Evolutionary conservation across 2,113 vertebrate genomes (phyloP), one percentile per base, ranked within the genome.

Genomic region (Petaurus breviceps): DNA sequence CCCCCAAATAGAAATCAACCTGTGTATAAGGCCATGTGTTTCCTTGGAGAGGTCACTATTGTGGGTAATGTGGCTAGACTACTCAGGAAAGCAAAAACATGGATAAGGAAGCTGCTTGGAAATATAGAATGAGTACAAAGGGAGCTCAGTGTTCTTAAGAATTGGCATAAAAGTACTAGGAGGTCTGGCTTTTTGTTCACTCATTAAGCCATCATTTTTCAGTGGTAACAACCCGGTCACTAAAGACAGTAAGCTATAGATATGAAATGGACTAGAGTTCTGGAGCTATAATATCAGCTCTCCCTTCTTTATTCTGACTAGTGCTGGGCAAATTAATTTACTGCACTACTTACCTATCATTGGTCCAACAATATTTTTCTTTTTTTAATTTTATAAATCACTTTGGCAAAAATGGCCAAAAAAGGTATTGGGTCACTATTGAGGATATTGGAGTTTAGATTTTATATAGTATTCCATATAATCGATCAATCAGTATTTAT

Each of bases 21-120:
- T 68, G 31, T 37, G 61, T 37, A 37, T 68, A 68, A 68, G 3
- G 61, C 84, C 96, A 96, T 96, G 97, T 96, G 96, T 92, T 91
- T 93, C 51, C 23, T n/a, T 84, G 6, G 94, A 43, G 91, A 0
- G 0, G 92, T 95, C 51, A 93, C 91, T 92, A 93, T 90, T 93
- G 52, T 51, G 92, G 61, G 55, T 68, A 68, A 68, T 68, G 4
- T 68, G 12, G 89, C 46, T 52, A 93, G 90, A 90, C 95, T 91
- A 1, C 26, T 93, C 94, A 89, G 96, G 93, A 96, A 97, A 96
- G 43, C 37, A 23, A 12, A 92, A 95, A 24, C 0, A 2, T 84
- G 90, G n/a, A 92, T 93, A 43, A 14, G 77, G 90, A 53, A 61
- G 49, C 94, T 93, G 11, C 31, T 31, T 89, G 94, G 77, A 95